Conservation (phyloP, 2,113 vertebrate species). For the Nestor notabilis region DNA sequence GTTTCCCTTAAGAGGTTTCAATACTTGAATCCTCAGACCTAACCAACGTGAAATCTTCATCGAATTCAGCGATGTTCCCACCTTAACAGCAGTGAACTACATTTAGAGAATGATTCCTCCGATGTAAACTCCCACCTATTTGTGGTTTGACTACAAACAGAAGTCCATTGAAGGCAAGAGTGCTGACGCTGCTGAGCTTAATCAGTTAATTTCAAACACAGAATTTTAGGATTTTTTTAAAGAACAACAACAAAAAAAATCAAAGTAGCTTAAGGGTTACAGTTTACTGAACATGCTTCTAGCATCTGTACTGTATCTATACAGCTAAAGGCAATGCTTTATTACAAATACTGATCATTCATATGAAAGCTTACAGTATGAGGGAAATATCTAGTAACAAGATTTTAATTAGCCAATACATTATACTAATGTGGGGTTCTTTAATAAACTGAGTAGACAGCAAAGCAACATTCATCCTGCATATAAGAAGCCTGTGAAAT, state of each 20-base stretch:
- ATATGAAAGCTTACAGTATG: background rate
- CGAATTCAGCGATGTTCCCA: background rate
- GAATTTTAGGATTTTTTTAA: background rate
- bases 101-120: background rate
- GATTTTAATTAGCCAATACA: slow-evolving; percentile 13
- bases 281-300: background rate
- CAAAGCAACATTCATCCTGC: background rate
- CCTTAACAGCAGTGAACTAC: background rate
- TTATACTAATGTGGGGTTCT: background rate
- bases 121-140: background rate
- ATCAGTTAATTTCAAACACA: background rate
- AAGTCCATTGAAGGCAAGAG: background rate
- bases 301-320: background rate
- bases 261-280: background rate
- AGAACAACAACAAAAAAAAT: background rate
- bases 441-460: background rate
- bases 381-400: background rate
- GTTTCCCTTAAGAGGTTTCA: background rate
- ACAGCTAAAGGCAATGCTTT: background rate
- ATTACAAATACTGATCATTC: background rate
- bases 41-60: background rate
- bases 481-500: background rate
- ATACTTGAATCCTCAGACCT: background rate
- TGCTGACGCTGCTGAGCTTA: background rate
- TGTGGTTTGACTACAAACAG: background rate